Evolutionary conservation across 2,113 vertebrate species (phyloP).

Genomic region (Lamprologus sp.): DNA sequence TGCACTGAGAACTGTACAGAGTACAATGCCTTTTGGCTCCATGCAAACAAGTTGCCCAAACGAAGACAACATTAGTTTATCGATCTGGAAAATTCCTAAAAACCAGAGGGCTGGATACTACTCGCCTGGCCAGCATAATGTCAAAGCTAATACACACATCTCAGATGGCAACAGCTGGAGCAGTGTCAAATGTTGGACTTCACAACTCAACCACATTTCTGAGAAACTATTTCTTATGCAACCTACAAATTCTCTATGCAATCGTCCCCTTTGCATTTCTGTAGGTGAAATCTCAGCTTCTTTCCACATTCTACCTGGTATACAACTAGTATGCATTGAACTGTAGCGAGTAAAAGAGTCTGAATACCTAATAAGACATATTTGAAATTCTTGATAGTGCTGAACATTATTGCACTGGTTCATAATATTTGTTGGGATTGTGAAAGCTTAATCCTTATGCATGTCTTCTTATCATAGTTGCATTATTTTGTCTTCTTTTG

Average conservation of each 20-base stretch:
- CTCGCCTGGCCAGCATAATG: background rate
- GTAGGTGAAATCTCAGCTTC: background rate
- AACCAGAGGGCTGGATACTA: background rate
- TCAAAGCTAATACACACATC: background rate
- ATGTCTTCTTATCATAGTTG: background rate
- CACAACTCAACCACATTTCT: background rate
- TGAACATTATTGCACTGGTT: fast-evolving
- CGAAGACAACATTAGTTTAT: background rate
- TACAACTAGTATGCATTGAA: background rate
- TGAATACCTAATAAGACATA: background rate
- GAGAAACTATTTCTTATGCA: background rate
- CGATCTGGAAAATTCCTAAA: background rate
- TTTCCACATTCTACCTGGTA: background rate
- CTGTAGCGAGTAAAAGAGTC: background rate
- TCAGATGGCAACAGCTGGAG: background rate
- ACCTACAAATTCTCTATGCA: background rate
- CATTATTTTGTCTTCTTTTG: background rate
- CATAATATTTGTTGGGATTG: background rate
- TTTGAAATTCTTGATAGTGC: background rate
- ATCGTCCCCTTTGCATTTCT: background rate
- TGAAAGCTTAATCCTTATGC: background rate
- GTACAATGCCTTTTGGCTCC: background rate
- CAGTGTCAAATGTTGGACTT: background rate
- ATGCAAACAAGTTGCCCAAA: background rate
- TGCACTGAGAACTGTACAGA: background rate